phyloP scores from a whole-genome alignment of 2,888 invertebrate species.

The Panzeria rudis region DNA sequence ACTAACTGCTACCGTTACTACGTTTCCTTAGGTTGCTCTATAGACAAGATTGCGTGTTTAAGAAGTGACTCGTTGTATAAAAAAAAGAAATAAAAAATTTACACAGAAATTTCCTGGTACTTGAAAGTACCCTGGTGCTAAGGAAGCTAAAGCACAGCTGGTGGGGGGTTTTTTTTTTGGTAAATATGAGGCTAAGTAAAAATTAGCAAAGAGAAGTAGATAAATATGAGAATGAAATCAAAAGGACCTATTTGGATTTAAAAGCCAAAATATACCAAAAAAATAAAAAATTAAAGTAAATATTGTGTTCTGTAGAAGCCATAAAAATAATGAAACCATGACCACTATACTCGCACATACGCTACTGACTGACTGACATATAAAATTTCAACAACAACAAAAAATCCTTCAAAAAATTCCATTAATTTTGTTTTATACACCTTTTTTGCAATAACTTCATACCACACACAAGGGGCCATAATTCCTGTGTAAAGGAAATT shows the following conservation, averaged over 20 bases:
- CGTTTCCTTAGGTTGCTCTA: neutral
- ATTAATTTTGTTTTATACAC: conserved; percentile 35
- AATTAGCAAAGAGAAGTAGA: conserved; percentile 9
- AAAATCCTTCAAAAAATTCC: conserved; percentile 22
- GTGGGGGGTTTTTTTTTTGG: neutral
- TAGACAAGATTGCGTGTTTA: conserved; percentile 53
- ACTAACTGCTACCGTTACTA: conserved; percentile 7
- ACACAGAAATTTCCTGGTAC: conserved; percentile 35
- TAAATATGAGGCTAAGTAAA: neutral
- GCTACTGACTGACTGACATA: conserved; percentile 55
- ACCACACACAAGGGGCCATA: neutral
- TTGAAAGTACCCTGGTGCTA: conserved; percentile 33
- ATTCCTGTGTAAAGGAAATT: neutral
- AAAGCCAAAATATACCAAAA: neutral
- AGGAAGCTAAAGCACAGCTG: conserved; percentile 37
- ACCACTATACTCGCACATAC: neutral
- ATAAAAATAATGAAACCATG: conserved; percentile 26
- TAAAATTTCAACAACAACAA: neutral
- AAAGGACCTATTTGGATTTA: conserved; percentile 19
- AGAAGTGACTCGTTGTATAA: conserved; percentile 24
- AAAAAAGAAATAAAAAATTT: conserved; percentile 8
- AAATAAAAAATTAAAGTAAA: neutral
- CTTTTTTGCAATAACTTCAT: conserved; percentile 13
- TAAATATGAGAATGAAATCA: conserved; percentile 19
- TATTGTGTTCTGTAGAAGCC: conserved; percentile 12